These are phyloP conservation scores for Drosophila neotestacea DNA, from an alignment of 2,888 invertebrate genomes.

Conservation along the genomic window DNA sequence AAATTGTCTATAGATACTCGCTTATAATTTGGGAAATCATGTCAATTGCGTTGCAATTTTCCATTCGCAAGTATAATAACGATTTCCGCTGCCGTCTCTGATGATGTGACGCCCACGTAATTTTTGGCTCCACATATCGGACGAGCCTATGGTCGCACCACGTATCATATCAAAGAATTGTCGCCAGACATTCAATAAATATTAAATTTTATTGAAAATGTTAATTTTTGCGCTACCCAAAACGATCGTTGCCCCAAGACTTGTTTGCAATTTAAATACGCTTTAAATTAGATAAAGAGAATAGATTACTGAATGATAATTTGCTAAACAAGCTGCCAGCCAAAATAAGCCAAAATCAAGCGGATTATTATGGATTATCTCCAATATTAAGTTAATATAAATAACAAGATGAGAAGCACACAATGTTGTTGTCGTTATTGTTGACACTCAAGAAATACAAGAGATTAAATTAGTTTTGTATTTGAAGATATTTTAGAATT, in stretches of 20 bases:
- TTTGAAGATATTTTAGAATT: no score
- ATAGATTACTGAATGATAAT: slow-evolving; percentile 6
- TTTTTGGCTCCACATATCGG: slow-evolving; percentile 41
- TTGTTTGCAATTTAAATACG: slow-evolving; percentile 56
- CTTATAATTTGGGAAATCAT: slow-evolving; percentile 56
- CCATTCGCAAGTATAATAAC: slow-evolving; percentile 22
- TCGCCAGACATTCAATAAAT: slow-evolving; percentile 76
- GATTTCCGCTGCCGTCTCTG: slow-evolving; percentile 64
- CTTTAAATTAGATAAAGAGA: slow-evolving; percentile 27
- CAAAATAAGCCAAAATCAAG: slow-evolving; percentile 12
- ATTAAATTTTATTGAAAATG: slow-evolving; percentile 74
- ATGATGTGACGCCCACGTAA: slow-evolving; percentile 54
- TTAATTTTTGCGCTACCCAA: slow-evolving; percentile 72
- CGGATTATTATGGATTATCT: slow-evolving; percentile 33
- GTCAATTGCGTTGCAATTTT: slow-evolving; percentile 70
- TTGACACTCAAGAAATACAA: no score
- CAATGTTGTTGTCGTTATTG: no score
- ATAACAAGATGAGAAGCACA: no score
- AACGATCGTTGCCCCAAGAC: slow-evolving; percentile 51
- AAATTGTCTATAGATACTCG: slow-evolving; percentile 29
- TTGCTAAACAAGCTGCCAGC: slow-evolving; percentile 6
- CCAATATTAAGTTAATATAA: slow-evolving; percentile 18
- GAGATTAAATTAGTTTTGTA: no score
- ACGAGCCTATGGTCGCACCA: slow-evolving; percentile 46
- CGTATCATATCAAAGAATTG: slow-evolving; percentile 70